Base-by-base conservation (phyloP, 2,113 vertebrate species). In the Tamias sibiricus region DNA sequence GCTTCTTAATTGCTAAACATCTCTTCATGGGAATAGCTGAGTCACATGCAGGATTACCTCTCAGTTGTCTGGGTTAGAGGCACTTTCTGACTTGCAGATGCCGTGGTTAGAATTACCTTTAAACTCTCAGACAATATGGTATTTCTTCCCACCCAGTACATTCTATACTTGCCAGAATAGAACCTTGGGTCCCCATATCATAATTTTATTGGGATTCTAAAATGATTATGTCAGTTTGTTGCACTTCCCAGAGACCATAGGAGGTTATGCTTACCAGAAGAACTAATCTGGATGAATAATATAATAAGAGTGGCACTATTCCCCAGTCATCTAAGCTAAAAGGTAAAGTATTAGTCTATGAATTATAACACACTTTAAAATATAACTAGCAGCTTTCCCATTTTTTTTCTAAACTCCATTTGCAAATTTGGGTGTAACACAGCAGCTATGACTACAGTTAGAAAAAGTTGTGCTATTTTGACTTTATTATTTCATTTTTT, bases 331-430 rank as follows among this genome's bases (percentile, higher is more conserved):
- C 42, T 83, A 75, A 90, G 76, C n/a, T 49, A 20, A n/a, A 13
- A 88, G 16, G 40, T 82, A 72, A 80, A 90, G 8, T n/a, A 68
- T 35, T 54, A 81, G 44, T 35, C 4, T 2, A 84, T 16, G 47
- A 76, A 90, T 83, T 69, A 57, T 1, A 44, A 11, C 37, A 49
- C 8, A 71, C 93, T 76, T 7, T 83, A 82, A 82, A 95, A 62
- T 22, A 72, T 22, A 86, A 71, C 26, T 69, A 87, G 35, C 62
- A 17, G 2, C 0, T 74, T 93, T 88, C 62, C 1, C 11, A 47
- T 44, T 57, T 96, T 89, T 69, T 96, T 57, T 89, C 17, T 49
- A 79, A 91, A 74, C 1, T 62, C 28, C 24, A 52, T 66, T 93
- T 75, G 14, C 10, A 83, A 75, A 92, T 83, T n/a, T 84, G 66